Percentiles rank a stretch among this genome's conserved stretches.
phyloP scores from a whole-genome alignment of 1,140 invertebrate species.

The Ladona fulva region DNA sequence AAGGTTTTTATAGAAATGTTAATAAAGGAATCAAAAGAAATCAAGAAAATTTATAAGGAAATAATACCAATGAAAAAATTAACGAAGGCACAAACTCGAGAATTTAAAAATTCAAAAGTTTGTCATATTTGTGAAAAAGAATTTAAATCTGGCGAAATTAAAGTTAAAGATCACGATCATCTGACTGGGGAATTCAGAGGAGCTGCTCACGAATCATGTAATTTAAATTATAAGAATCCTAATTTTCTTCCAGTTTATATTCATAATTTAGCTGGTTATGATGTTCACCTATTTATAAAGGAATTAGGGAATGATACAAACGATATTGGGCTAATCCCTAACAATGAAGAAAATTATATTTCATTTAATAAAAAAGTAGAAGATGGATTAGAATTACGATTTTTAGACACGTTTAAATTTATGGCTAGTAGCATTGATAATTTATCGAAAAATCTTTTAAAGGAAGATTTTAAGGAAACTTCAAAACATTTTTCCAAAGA shows the following conservation, averaged over 20 bases:
- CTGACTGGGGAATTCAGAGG: slow-evolving; percentile 28
- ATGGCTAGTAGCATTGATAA: neutral
- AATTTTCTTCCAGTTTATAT: slow-evolving; percentile 32
- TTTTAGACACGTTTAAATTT: slow-evolving; percentile 12
- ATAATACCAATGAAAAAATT: slow-evolving; percentile 23
- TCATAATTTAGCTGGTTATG: slow-evolving; percentile 35
- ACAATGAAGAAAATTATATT: slow-evolving; percentile 36
- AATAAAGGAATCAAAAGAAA: slow-evolving; percentile 20
- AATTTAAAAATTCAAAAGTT: slow-evolving; percentile 14
- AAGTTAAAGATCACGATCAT: slow-evolving; percentile 29
- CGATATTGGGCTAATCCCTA: slow-evolving; percentile 31
- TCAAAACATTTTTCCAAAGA: neutral
- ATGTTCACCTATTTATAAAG: slow-evolving; percentile 33
- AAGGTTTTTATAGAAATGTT: slow-evolving; percentile 25
- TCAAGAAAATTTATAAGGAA: slow-evolving; percentile 24
- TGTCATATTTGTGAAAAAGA: slow-evolving; percentile 21
- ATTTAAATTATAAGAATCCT: slow-evolving; percentile 29
- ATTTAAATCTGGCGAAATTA: slow-evolving; percentile 6
- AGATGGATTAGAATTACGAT: neutral
- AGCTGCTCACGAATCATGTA: slow-evolving; percentile 29
- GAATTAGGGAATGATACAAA: slow-evolving; percentile 26
- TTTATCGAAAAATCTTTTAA: neutral
- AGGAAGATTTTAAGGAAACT: neutral
- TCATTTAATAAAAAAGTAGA: slow-evolving; percentile 25
- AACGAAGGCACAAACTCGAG: slow-evolving; percentile 20